phyloP scores from a whole-genome alignment of 2,797 vertebrate genomes.

The Apogon talboti region DNA sequence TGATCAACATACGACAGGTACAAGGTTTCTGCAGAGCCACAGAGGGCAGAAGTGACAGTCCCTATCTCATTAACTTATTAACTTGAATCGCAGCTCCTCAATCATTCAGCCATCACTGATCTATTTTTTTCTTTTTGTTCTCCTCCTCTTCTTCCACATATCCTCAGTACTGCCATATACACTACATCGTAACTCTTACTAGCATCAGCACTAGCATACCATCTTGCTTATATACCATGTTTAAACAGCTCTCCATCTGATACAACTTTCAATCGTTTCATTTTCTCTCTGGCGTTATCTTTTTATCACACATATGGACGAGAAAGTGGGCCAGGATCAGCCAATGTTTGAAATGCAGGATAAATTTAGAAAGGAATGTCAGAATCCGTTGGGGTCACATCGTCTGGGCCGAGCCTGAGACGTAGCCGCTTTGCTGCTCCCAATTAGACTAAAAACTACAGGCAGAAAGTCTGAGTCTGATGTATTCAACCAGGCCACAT shows the following conservation, averaged over 20 bases:
- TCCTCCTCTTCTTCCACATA: constrained; percentile 6
- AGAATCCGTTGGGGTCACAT: constrained; percentile 68
- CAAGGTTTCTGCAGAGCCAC: constrained; percentile 10
- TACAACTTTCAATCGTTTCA: constrained; percentile 23
- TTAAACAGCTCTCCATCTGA: constrained; percentile 5
- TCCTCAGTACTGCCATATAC: not conserved
- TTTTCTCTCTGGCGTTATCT: constrained; percentile 36
- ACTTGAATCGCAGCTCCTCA: constrained; percentile 11
- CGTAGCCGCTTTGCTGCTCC: constrained; percentile 58
- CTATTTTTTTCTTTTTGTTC: constrained; percentile 10
- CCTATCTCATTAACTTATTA: constrained; percentile 36
- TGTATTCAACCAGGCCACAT: constrained; percentile 72
- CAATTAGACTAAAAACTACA: constrained; percentile 73
- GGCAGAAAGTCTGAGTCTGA: constrained; percentile 58
- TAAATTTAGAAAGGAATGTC: constrained; percentile 67
- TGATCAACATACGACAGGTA: constrained; percentile 22
- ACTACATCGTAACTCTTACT: not conserved
- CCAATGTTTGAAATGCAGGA: constrained; percentile 56
- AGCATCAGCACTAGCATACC: constrained; percentile 6
- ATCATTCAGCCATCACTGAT: constrained; percentile 12
- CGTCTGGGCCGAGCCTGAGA: constrained; percentile 66
- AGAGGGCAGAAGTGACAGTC: constrained; percentile 26
- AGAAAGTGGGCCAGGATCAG: constrained; percentile 67
- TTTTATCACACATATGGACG: constrained; percentile 46
- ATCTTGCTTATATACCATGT: constrained; percentile 1